Evolutionary conservation across 2,888 invertebrate species (phyloP).

Genomic region (Drosophila falleni): DNA sequence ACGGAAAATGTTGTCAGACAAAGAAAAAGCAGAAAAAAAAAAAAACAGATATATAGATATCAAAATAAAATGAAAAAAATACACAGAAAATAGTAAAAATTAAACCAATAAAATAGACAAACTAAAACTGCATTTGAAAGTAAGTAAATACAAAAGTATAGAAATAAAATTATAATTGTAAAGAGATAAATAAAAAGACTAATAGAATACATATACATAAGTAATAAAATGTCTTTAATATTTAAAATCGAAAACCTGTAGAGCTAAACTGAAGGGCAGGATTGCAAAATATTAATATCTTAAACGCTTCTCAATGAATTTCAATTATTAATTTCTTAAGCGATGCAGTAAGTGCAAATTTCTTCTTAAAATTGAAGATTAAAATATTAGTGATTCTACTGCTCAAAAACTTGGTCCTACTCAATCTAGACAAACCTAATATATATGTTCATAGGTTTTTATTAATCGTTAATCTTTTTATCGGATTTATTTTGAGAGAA

Average conservation of each 20-base stretch:
- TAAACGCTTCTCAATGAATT: too few relatives aligned
- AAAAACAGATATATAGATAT: background rate
- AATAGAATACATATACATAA: background rate
- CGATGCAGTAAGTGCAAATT: too few relatives aligned
- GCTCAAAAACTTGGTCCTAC: too few relatives aligned
- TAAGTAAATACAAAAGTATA: background rate
- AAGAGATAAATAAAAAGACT: background rate
- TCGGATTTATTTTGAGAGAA: too few relatives aligned
- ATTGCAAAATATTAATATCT: too few relatives aligned
- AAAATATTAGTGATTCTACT: too few relatives aligned
- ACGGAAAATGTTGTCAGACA: conserved; percentile 2
- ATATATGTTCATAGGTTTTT: too few relatives aligned
- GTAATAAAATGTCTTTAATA: background rate
- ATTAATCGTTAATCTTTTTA: too few relatives aligned
- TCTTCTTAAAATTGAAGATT: too few relatives aligned
- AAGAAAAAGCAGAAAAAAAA: background rate
- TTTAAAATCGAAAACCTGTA: background rate
- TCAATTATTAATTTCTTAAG: too few relatives aligned
- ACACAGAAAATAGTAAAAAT: background rate
- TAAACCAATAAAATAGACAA: background rate
- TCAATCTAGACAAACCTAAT: too few relatives aligned
- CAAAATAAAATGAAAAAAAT: background rate
- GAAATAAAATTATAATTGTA: background rate
- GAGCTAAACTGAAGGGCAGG: too few relatives aligned
- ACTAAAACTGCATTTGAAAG: background rate